These are phyloP conservation scores for Apeira syringaria DNA, from an alignment of 2,888 invertebrate genomes.

Conservation along the genomic window DNA sequence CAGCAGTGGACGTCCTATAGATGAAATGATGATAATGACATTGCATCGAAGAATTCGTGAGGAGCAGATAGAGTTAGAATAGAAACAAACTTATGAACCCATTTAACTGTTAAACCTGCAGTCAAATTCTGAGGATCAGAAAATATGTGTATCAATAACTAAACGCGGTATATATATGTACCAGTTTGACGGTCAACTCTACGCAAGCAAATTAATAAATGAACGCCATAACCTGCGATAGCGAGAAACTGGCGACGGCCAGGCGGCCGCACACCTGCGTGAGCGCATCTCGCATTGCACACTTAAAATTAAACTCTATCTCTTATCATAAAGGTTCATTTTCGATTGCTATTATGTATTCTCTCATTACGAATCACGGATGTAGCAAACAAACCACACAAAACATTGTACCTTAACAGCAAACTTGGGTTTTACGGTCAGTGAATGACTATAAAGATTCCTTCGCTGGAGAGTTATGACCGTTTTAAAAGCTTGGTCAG, in stretches of 20 bases:
- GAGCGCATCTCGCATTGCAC: slow-evolving; percentile 57
- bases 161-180: slow-evolving; percentile 41
- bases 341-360: slow-evolving; percentile 30
- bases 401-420: slow-evolving; percentile 75
- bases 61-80: no score
- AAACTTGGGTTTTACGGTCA: slow-evolving; percentile 71
- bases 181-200: slow-evolving; percentile 63
- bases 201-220: slow-evolving; percentile 80
- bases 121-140: no score
- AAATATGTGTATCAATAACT: no score
- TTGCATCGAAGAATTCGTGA: no score
- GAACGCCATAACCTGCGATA: slow-evolving; percentile 76
- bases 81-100: no score
- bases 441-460: slow-evolving; percentile 61
- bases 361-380: slow-evolving; percentile 80
- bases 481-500: slow-evolving; percentile 44
- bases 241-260: slow-evolving; percentile 69
- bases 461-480: slow-evolving; percentile 54
- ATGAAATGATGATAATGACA: no score
- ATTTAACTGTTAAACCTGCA: no score
- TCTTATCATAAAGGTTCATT: slow-evolving; percentile 2
- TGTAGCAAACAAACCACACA: slow-evolving; percentile 79
- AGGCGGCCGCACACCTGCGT: slow-evolving; percentile 81
- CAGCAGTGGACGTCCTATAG: no score
- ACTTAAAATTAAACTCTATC: slow-evolving; percentile 38